Conservation (phyloP, 2,113 vertebrate species). For the Hymenochirus boettgeri region DNA sequence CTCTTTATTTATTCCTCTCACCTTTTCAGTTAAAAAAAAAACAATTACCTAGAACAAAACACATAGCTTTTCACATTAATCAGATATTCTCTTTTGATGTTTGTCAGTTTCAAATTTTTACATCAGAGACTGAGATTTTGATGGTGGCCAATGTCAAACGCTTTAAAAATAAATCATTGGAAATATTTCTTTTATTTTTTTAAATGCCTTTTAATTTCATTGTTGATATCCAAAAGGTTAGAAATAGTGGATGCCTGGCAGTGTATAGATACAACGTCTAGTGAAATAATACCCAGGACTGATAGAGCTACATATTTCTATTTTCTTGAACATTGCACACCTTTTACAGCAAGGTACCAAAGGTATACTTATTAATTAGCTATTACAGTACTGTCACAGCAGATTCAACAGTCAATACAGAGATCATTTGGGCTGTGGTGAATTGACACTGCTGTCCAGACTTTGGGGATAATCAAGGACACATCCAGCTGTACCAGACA, state of each 20-base stretch:
- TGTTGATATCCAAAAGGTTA: conserved; percentile 1
- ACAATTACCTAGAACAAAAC: conserved; percentile 50
- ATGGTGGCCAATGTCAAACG: conserved; percentile 19
- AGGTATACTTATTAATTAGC: conserved; percentile 99
- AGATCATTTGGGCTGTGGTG: conserved; percentile 99
- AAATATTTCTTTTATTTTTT: no score
- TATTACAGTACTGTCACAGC: conserved; percentile 97
- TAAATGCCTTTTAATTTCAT: no score
- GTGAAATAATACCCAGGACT: conserved; percentile 40
- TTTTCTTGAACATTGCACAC: conserved; percentile 58
- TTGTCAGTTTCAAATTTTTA: conserved; percentile 19
- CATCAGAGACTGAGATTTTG: conserved; percentile 13
- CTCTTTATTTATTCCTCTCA: conserved; percentile 55
- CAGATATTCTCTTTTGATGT: conserved; percentile 30
- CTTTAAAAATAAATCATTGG: conserved; percentile 36
- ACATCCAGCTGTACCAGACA: conserved; percentile 99
- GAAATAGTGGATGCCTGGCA: no score
- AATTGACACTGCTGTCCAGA: conserved; percentile 98
- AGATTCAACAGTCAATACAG: conserved; percentile 99
- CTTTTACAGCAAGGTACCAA: conserved; percentile 81
- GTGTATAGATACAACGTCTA: no score
- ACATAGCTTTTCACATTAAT: conserved; percentile 17
- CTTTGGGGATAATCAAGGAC: conserved; percentile 99
- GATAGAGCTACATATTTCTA: conserved; percentile 49
- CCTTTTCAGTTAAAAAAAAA: conserved; percentile 46